A percentile compares a stretch with the other conserved stretches of the same genome.
phyloP scores from a whole-genome alignment of 2,888 invertebrate species.

The Dione juno region DNA sequence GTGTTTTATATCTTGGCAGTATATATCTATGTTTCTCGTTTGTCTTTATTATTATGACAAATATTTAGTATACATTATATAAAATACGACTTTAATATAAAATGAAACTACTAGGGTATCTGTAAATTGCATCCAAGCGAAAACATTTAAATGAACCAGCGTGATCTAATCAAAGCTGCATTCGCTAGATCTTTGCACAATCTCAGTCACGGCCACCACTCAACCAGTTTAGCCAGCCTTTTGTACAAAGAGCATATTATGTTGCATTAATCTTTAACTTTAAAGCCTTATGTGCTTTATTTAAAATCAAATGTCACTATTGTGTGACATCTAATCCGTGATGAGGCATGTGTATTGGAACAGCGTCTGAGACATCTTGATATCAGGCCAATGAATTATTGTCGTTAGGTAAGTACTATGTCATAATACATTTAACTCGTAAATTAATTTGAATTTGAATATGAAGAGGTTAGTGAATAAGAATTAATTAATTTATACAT shows the following conservation, averaged over 20 bases:
- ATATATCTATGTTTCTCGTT: not conserved
- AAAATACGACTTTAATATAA: not conserved
- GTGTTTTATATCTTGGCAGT: not conserved
- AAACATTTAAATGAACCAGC: slow-evolving; percentile 36
- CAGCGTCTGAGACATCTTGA: no score
- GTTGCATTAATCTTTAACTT: slow-evolving; percentile 10
- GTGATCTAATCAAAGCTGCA: slow-evolving; percentile 42
- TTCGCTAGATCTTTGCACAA: slow-evolving; percentile 42
- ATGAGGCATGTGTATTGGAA: no score
- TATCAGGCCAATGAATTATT: no score
- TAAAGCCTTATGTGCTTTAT: not conserved
- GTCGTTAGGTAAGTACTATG: no score
- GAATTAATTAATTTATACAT: no score
- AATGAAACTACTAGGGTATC: slow-evolving; percentile 2
- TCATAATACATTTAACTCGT: no score
- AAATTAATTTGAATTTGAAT: no score
- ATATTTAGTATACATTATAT: not conserved
- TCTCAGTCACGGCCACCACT: slow-evolving; percentile 44
- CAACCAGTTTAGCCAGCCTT: slow-evolving; percentile 33
- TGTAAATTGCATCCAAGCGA: slow-evolving; percentile 31
- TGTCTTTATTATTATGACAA: not conserved
- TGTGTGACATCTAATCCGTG: no score
- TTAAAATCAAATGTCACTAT: no score
- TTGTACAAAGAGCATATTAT: slow-evolving; percentile 6
- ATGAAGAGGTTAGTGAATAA: no score